Base-by-base conservation (phyloP, 2,797 vertebrate species). In the Synaphobranchus kaupii region DNA sequence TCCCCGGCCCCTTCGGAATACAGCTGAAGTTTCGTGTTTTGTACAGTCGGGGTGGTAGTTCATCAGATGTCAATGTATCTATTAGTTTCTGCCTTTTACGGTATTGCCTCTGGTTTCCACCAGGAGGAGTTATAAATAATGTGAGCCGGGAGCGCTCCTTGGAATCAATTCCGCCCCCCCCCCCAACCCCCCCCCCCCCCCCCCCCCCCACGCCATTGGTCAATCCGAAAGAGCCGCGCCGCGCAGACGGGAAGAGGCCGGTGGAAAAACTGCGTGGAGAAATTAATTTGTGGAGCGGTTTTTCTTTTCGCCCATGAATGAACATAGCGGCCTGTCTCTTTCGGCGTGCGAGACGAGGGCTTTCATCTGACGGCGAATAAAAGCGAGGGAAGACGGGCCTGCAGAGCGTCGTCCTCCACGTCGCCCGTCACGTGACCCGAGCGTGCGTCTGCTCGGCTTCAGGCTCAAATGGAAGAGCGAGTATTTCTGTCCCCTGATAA, bases 401-500 rank as follows among this genome's bases (percentile, higher is more conserved):
- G 6, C 28, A 60, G 31, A 63, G 25, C 22, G 48, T 13, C 5
- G 0, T 80, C 83, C 22, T 22, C 9, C 58, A 34, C 60, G 44
- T 71, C 31, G 22, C 66, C 82, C 9, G 83, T 83, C 86, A 25
- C 63, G 31, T 15, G 31, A 17, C 28, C 25, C 6, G 31, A 31
- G 71, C 50, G 56, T 52, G 44, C 47, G 60, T 54, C 56, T 76
- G 39, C 68, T 39, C 54, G 12, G 66, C 60, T 58, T 60, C 39
- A 8, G 44, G 66, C 20, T n/a, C 25, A 60, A 87, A 76, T 39
- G 28, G 78, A 31, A 56, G 56, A 47, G 12, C 86, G 34, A 31
- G 54, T 68, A n/a, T 31, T 66, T 39, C 83, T 84, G 31, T 88
- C 52, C 85, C 31, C 54, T 68, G 84, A 88, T 50, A 83, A 88